Evolutionary conservation across 2,113 vertebrate species (phyloP).

Genomic region (Siniperca knerii): DNA sequence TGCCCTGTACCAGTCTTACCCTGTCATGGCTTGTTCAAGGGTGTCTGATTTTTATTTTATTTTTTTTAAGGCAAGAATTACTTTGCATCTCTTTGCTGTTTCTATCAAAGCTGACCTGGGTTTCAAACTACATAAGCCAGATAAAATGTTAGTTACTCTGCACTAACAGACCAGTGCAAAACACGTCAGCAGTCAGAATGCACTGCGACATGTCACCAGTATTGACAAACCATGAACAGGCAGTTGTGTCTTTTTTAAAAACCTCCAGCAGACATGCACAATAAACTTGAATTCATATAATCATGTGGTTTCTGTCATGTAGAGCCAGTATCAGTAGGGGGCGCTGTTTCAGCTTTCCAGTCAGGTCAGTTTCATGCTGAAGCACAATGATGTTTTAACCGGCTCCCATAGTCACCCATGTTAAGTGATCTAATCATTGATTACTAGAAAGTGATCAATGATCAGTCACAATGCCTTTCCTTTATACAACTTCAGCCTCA

Average conservation of each 20-base stretch:
- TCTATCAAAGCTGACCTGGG: background rate
- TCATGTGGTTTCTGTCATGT: background rate
- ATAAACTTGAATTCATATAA: background rate
- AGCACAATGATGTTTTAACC: background rate
- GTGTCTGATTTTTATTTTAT: background rate
- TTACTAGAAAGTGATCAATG: background rate
- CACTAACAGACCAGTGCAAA: background rate
- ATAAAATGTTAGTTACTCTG: background rate
- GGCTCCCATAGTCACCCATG: background rate
- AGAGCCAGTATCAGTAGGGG: background rate
- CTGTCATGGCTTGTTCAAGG: background rate
- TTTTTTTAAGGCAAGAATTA: background rate
- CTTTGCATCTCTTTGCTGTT: background rate
- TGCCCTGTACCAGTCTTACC: background rate
- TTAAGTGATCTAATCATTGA: background rate
- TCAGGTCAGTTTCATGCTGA: background rate
- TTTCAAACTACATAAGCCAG: background rate
- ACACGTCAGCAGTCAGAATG: background rate
- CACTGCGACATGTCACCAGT: background rate
- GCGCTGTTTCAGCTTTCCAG: background rate
- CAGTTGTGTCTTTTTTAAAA: background rate
- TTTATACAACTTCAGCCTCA: background rate
- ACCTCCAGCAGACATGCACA: background rate
- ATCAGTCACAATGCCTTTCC: background rate
- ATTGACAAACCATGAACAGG: background rate